Percentiles rank a stretch among this genome's conserved stretches.
phyloP scores from a whole-genome alignment of 2,113 vertebrate genomes.

The Rhinichthys klamathensis region DNA sequence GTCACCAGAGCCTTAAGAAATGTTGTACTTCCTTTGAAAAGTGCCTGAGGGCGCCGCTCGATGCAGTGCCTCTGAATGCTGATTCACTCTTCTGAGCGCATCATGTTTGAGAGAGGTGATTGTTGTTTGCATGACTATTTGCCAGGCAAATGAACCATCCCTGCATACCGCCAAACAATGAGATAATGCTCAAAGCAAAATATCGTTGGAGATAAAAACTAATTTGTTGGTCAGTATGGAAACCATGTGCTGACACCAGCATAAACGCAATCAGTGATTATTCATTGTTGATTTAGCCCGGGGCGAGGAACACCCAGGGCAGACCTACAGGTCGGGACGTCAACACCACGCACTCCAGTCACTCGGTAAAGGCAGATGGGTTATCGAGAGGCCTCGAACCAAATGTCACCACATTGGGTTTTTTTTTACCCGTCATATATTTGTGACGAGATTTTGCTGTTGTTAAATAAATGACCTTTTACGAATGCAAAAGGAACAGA shows the following conservation, averaged over 20 bases:
- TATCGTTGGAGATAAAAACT: constrained; percentile 31
- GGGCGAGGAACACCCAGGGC: constrained; percentile 1
- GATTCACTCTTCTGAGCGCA: not conserved
- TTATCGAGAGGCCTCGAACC: not conserved
- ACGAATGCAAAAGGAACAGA: not conserved
- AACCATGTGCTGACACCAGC: constrained; percentile 21
- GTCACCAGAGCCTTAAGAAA: not conserved
- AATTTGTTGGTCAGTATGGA: constrained; percentile 44
- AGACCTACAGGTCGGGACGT: not conserved
- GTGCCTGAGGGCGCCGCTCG: constrained; percentile 17
- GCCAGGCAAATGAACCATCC: constrained; percentile 46
- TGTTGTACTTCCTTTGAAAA: constrained; percentile 33
- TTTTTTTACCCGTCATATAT: not conserved
- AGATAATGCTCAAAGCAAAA: constrained; percentile 48
- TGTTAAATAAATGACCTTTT: constrained; percentile 35
- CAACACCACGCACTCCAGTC: not conserved
- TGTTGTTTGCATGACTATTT: constrained; percentile 56
- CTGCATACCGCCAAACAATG: constrained; percentile 43
- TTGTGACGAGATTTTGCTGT: not conserved
- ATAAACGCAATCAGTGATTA: constrained; percentile 15
- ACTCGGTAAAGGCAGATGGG: not conserved
- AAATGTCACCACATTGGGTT: not conserved
- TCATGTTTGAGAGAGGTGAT: constrained; percentile 26
- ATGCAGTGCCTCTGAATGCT: not conserved
- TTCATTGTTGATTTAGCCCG: constrained; percentile 24